Percentiles rank a stretch among this genome's conserved stretches.
phyloP scores from a whole-genome alignment of 2,888 invertebrate genomes.

The Cantharis rufa region DNA sequence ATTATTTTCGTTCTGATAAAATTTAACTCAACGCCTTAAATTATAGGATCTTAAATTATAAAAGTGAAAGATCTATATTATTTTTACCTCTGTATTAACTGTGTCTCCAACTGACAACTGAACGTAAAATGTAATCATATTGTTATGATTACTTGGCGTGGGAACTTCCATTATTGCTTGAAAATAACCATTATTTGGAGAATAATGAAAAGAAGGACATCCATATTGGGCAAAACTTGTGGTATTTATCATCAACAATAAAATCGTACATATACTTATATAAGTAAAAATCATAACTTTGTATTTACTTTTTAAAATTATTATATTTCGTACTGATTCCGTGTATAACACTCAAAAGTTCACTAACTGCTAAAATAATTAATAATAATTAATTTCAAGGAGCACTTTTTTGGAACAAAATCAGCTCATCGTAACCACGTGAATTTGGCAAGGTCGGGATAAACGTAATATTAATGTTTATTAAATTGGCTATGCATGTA shows the following conservation, averaged over 20 bases:
- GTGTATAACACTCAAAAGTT: background rate
- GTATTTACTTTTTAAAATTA: background rate
- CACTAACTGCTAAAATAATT: too few relatives aligned
- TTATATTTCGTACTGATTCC: background rate
- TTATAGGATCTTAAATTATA: too few relatives aligned
- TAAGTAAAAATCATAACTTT: background rate
- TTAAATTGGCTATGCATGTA: too few relatives aligned
- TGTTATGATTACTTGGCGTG: conserved; percentile 39
- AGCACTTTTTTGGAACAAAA: too few relatives aligned
- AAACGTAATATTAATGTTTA: too few relatives aligned
- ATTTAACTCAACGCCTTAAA: too few relatives aligned
- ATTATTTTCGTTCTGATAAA: too few relatives aligned
- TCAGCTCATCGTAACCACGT: too few relatives aligned
- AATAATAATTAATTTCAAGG: too few relatives aligned
- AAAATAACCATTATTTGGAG: background rate
- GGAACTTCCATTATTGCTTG: conserved; percentile 46
- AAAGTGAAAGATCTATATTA: too few relatives aligned
- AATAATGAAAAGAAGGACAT: background rate
- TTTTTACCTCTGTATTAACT: background rate
- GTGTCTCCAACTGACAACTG: conserved; percentile 35
- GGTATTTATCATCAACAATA: background rate
- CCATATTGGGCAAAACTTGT: background rate
- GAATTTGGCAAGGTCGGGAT: too few relatives aligned
- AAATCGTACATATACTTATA: background rate
- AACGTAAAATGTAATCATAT: conserved; percentile 43